Conservation (phyloP, 1,140 invertebrate species). For the Mya arenaria region DNA sequence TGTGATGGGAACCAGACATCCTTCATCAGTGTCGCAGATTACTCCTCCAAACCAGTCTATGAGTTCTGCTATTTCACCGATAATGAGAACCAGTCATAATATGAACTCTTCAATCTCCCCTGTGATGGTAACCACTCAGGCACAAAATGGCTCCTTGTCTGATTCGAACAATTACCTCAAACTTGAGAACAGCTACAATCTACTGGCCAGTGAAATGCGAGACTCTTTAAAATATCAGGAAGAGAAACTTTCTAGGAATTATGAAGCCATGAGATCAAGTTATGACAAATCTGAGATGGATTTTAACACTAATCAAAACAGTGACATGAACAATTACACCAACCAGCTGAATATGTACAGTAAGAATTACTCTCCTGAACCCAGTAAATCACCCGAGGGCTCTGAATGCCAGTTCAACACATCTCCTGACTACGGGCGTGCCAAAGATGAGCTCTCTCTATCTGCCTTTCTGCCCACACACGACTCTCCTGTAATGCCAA, state of each 20-base stretch:
- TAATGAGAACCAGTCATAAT: background rate
- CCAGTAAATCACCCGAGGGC: conserved; percentile 5
- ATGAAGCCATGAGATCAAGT: too few relatives aligned
- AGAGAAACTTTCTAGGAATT: too few relatives aligned
- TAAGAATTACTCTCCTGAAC: background rate
- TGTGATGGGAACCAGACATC: too few relatives aligned
- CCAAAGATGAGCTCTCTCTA: background rate
- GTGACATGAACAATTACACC: background rate
- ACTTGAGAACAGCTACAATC: too few relatives aligned
- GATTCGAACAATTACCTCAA: too few relatives aligned
- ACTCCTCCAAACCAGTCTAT: background rate
- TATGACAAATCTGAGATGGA: too few relatives aligned
- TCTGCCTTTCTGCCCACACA: conserved; percentile 1
- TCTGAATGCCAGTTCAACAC: conserved; percentile 26
- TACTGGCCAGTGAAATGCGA: too few relatives aligned
- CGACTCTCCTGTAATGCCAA: conserved; percentile 3
- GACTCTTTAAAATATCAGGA: too few relatives aligned
- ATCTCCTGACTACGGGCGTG: background rate
- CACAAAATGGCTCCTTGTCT: too few relatives aligned
- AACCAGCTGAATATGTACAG: background rate
- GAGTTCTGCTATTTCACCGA: background rate
- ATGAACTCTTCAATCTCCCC: background rate
- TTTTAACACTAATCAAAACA: too few relatives aligned
- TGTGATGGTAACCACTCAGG: too few relatives aligned
- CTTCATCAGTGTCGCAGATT: background rate